Conservation (phyloP, 2,797 vertebrate species). For the Diplodus puntazzo region DNA sequence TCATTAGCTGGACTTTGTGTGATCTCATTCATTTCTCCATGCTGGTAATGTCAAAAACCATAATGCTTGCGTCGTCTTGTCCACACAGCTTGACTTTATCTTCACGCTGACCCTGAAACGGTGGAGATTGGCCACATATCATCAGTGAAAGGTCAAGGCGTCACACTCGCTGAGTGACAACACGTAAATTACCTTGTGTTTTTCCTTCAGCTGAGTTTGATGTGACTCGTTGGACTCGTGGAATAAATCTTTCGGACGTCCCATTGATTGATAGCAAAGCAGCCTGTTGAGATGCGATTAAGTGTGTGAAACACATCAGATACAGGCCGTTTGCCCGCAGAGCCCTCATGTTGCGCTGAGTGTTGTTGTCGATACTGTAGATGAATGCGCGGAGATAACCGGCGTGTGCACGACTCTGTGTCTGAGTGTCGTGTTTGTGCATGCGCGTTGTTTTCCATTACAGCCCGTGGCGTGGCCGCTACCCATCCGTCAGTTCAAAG, state of each 20-base stretch:
- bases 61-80: neutral
- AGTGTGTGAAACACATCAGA: conserved; percentile 37
- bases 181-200: neutral
- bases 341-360: conserved; percentile 42
- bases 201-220: conserved; percentile 11
- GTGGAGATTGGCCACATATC: conserved; percentile 7
- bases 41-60: neutral
- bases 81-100: neutral
- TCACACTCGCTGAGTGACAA: neutral
- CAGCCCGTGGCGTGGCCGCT: conserved; percentile 52
- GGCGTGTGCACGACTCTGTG: conserved; percentile 16
- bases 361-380: conserved; percentile 53
- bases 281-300: conserved; percentile 39
- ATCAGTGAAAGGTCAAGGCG: conserved; percentile 24
- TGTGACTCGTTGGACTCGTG: conserved; percentile 4
- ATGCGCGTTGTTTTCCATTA: conserved; percentile 30
- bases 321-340: conserved; percentile 18
- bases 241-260: conserved; percentile 34
- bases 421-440: conserved; percentile 11
- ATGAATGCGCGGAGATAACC: conserved; percentile 62
- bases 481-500: conserved; percentile 78
- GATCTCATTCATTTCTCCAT: neutral
- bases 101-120: neutral
- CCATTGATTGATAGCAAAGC: conserved; percentile 30
- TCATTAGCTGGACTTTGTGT: neutral